phyloP scores from a whole-genome alignment of 2,888 invertebrate species.

The Cataglyphis albicans region DNA sequence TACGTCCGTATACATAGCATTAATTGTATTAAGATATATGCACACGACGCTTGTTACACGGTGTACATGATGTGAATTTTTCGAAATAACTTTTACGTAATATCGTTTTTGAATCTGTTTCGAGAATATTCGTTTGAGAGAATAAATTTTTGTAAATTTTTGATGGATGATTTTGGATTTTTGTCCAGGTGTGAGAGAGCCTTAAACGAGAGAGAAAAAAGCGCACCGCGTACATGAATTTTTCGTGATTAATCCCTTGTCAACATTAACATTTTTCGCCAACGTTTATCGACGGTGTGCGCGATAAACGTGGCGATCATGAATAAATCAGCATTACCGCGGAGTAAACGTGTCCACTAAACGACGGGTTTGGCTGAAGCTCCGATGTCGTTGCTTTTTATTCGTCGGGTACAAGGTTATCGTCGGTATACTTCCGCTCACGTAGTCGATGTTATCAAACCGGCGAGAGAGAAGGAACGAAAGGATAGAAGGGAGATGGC shows the following conservation, averaged over 20 bases:
- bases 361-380: constrained; percentile 37
- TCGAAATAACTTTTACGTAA: background rate
- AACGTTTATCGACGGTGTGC: constrained; percentile 23
- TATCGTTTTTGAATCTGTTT: background rate
- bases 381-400: constrained; percentile 32
- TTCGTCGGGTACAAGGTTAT: constrained; percentile 23
- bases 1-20: background rate
- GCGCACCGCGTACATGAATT: constrained; percentile 24
- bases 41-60: background rate
- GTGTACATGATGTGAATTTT: constrained; percentile 1
- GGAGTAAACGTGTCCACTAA: constrained; percentile 34
- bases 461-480: background rate
- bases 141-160: background rate
- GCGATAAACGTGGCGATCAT: constrained; percentile 49
- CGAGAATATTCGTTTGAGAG: background rate
- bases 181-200: background rate
- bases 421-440: constrained; percentile 9
- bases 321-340: constrained; percentile 46
- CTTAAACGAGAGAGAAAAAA: background rate
- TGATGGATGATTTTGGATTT: background rate
- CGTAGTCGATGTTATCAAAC: constrained; percentile 20
- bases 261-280: constrained; percentile 51
- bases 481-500: background rate
- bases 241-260: constrained; percentile 41
- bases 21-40: background rate